These are phyloP conservation scores for Heliconius nattereri DNA, from an alignment of 1,140 invertebrate genomes.

Conservation along the genomic window DNA sequence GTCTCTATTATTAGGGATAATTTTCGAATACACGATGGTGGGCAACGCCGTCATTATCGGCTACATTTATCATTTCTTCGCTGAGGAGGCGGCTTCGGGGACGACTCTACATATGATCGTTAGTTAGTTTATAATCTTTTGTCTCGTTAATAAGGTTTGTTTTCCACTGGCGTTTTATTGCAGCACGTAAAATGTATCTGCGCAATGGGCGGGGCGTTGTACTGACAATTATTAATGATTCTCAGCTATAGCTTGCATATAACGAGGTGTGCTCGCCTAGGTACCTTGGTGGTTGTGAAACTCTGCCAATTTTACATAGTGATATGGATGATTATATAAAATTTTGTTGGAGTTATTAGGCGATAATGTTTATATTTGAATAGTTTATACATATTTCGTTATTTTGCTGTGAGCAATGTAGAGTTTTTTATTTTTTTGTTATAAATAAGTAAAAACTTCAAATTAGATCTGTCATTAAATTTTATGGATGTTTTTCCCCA, in stretches of 20 bases:
- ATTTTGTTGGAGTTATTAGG: not conserved
- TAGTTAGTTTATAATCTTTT: conserved; percentile 20
- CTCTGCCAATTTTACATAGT: not conserved
- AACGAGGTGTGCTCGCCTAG: not conserved
- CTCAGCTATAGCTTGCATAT: conserved; percentile 39
- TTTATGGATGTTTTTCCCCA: too few relatives aligned
- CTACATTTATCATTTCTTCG: conserved; percentile 25
- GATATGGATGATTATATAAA: not conserved
- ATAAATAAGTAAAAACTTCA: too few relatives aligned
- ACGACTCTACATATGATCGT: not conserved
- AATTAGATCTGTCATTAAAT: too few relatives aligned
- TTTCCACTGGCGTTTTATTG: conserved; percentile 30
- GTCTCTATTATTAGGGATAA: conserved; percentile 9
- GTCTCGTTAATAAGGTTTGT: conserved; percentile 30
- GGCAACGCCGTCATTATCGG: conserved; percentile 3
- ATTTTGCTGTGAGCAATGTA: too few relatives aligned
- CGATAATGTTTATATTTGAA: too few relatives aligned
- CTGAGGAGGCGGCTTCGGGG: conserved; percentile 18
- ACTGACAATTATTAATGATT: conserved; percentile 69
- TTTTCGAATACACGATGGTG: conserved; percentile 15
- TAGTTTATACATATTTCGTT: too few relatives aligned
- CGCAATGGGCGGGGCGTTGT: conserved; percentile 57
- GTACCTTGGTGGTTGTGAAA: not conserved
- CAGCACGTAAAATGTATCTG: conserved; percentile 53
- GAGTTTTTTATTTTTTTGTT: too few relatives aligned